phyloP scores from a whole-genome alignment of 2,797 vertebrate species.

The Hydrocynus forskahlii region DNA sequence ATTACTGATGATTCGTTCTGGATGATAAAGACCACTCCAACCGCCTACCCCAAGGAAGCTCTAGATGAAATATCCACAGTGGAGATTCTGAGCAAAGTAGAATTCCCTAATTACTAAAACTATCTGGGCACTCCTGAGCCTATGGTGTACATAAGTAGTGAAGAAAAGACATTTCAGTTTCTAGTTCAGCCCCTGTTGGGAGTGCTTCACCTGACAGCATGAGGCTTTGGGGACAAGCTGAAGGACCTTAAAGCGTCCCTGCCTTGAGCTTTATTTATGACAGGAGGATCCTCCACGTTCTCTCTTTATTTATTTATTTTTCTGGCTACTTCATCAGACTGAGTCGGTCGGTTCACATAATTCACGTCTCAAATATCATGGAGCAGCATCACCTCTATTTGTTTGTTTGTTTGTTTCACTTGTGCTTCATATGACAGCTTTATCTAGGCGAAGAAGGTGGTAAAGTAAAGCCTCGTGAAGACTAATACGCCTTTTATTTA shows the following conservation, averaged over 20 bases:
- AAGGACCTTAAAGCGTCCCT: neutral
- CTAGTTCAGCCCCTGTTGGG: neutral
- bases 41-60: neutral
- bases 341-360: neutral
- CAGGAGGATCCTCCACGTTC: neutral
- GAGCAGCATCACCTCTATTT: neutral
- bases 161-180: neutral
- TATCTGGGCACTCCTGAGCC: neutral
- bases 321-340: neutral
- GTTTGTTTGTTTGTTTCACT: neutral
- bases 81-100: no score
- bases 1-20: neutral
- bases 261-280: neutral
- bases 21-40: neutral
- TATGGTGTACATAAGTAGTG: neutral
- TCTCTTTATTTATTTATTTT: neutral
- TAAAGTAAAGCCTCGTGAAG: neutral
- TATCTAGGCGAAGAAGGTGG: neutral
- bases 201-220: neutral
- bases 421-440: neutral
- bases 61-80: no score
- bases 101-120: neutral
- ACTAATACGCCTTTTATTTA: neutral
- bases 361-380: constrained; percentile 1
- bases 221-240: neutral